Conservation (phyloP, 2,797 vertebrate genomes). For the Vireo griseus region DNA sequence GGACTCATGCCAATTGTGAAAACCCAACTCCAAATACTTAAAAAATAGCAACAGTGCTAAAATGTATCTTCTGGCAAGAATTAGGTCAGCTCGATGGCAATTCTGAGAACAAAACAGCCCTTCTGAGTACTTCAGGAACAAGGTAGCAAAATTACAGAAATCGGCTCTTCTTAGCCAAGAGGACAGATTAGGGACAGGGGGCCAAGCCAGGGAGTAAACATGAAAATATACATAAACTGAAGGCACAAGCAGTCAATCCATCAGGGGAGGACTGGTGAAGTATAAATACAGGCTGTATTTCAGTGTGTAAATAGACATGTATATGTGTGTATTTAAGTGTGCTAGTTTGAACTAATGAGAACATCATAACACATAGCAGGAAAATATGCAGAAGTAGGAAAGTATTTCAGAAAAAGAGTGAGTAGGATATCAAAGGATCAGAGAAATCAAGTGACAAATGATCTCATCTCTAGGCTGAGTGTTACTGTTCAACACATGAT, state of each 20-base stretch:
- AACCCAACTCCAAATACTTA: not conserved
- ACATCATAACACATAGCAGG: not conserved
- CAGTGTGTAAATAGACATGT: fast-evolving
- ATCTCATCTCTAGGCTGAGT: not conserved
- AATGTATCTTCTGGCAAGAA: conserved; percentile 21
- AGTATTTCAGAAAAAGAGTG: not conserved
- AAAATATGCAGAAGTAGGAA: not conserved
- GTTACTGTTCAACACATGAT: fast-evolving
- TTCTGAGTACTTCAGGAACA: not conserved
- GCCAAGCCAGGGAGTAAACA: not conserved
- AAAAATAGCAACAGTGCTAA: not conserved
- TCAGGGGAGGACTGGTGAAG: not conserved
- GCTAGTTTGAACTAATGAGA: not conserved
- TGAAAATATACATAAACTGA: not conserved
- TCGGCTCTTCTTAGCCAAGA: not conserved
- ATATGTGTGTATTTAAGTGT: not conserved
- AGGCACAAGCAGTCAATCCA: not conserved
- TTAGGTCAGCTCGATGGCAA: not conserved
- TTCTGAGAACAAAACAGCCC: not conserved
- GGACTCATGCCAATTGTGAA: not conserved
- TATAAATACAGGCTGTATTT: not conserved
- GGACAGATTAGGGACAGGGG: not conserved
- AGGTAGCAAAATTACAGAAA: not conserved
- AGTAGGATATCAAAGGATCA: not conserved
- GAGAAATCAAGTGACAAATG: not conserved